Evolutionary conservation across 1,140 invertebrate genomes (phyloP).

Genomic region (Megalonaias nervosa): DNA sequence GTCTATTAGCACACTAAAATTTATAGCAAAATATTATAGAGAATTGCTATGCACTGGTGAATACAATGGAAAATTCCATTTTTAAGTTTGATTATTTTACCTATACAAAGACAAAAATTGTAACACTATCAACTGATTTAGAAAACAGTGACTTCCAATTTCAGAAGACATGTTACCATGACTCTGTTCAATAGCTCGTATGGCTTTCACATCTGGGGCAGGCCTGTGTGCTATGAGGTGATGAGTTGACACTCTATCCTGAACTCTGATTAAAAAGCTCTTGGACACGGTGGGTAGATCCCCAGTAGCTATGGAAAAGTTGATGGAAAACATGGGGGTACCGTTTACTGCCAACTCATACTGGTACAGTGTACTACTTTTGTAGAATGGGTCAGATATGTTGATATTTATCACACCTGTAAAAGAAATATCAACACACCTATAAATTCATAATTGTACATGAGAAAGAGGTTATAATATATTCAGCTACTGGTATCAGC

Average conservation of each 20-base stretch:
- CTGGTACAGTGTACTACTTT: slow-evolving; percentile 15
- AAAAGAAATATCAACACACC: not conserved
- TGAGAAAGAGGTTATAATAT: too few relatives aligned
- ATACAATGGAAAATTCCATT: too few relatives aligned
- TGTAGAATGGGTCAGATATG: slow-evolving; percentile 19
- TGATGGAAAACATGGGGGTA: slow-evolving; percentile 11
- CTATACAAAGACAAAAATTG: too few relatives aligned
- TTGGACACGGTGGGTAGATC: slow-evolving; percentile 17
- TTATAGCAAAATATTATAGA: too few relatives aligned
- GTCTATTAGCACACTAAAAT: too few relatives aligned
- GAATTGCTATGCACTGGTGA: too few relatives aligned
- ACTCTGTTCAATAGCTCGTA: not conserved
- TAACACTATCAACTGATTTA: too few relatives aligned
- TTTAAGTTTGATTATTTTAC: too few relatives aligned
- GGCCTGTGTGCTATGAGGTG: not conserved
- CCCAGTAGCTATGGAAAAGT: slow-evolving; percentile 23
- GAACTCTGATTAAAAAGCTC: slow-evolving; percentile 4
- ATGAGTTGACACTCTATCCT: not conserved
- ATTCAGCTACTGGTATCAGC: too few relatives aligned
- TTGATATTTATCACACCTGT: slow-evolving; percentile 27
- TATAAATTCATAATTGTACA: too few relatives aligned
- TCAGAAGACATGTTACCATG: too few relatives aligned
- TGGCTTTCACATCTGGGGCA: not conserved
- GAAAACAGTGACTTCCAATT: too few relatives aligned
- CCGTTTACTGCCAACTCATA: slow-evolving; percentile 28